Base-by-base conservation (phyloP, 2,797 vertebrate species). In the Microctenopoma lineatum region DNA sequence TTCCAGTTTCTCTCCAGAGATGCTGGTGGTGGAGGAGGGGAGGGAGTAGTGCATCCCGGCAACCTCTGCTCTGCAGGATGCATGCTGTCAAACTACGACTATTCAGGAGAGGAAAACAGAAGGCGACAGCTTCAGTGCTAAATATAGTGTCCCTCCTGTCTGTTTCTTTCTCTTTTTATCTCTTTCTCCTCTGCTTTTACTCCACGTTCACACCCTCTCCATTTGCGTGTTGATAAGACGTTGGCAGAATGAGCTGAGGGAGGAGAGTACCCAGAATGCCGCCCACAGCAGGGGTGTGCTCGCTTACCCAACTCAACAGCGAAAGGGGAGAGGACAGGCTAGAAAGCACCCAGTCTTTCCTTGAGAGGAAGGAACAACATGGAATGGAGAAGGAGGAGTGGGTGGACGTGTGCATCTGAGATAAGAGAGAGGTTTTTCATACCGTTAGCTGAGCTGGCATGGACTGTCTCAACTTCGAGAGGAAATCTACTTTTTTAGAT, bases 91-190 rank as follows among this genome's bases (percentile, higher is more conserved):
- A 90, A 90, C 81, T 83, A 70, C 85, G 89, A 88, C 83, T 90
- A 90, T 90, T 92, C 88, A 89, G 77, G 87, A 84, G 89, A 87
- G 90, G 72, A 79, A 92, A 92, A 93, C 88, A 87, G 89, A 90
- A 93, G 91, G 92, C 81, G 92, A 93, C 93, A 94, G 92, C 88
- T 89, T 84, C 71, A 16, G 69, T 68, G 90, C 94, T 94, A 94
- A 93, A 94, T 94, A 93, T 94, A 94, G 94, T 92, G 87, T 89
- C 83, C 86, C 79, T 90, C 76, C 87, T 86, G 81, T 85, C 84
- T 85, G 67, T 82, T 72, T 81, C 77, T 73, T 80, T 84, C 73
- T 84, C 76, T 81, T 75, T 89, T 73, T 87, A 61, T 85, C 84
- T 86, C 55, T 50, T 68, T 84, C 83, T 82, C 71, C 58, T 85